These are phyloP conservation scores for Drosophila insularis DNA, from an alignment of 1,140 invertebrate genomes.

Conservation along the genomic window DNA sequence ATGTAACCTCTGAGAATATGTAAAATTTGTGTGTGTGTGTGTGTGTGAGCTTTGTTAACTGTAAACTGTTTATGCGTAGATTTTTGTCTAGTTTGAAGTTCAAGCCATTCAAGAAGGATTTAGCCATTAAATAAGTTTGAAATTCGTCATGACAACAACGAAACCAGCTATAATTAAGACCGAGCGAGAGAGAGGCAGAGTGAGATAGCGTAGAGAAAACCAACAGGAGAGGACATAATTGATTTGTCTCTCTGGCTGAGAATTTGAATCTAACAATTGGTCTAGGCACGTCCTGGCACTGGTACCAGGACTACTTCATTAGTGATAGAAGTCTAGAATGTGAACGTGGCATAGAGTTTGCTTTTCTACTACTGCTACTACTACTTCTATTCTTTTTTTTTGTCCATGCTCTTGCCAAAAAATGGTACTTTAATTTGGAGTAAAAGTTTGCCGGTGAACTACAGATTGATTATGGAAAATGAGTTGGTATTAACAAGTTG, in stretches of 20 bases:
- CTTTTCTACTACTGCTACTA: neutral
- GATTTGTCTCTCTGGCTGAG: conserved; percentile 56
- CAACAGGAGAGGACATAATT: conserved; percentile 47
- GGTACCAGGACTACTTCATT: conserved; percentile 21
- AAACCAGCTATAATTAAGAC: conserved; percentile 62
- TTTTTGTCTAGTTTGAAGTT: conserved; percentile 34
- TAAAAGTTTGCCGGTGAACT: neutral
- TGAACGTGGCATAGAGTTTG: conserved; percentile 9
- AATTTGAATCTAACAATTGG: conserved; percentile 35
- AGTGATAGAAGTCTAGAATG: conserved; percentile 9
- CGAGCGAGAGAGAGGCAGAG: neutral
- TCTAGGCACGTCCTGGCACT: conserved; percentile 57
- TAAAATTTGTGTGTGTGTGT: neutral
- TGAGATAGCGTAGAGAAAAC: too few relatives aligned
- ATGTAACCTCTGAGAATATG: neutral
- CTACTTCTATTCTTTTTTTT: neutral
- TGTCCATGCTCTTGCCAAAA: neutral
- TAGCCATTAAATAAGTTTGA: conserved; percentile 64
- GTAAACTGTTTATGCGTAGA: conserved; percentile 34
- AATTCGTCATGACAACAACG: conserved; percentile 67
- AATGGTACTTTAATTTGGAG: neutral
- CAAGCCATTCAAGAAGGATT: conserved; percentile 21
- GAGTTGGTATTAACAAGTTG: neutral
- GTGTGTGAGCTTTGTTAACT: neutral
- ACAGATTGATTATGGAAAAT: neutral